Conservation (phyloP, 1,140 invertebrate species). For the Platorchestia sp. region DNA sequence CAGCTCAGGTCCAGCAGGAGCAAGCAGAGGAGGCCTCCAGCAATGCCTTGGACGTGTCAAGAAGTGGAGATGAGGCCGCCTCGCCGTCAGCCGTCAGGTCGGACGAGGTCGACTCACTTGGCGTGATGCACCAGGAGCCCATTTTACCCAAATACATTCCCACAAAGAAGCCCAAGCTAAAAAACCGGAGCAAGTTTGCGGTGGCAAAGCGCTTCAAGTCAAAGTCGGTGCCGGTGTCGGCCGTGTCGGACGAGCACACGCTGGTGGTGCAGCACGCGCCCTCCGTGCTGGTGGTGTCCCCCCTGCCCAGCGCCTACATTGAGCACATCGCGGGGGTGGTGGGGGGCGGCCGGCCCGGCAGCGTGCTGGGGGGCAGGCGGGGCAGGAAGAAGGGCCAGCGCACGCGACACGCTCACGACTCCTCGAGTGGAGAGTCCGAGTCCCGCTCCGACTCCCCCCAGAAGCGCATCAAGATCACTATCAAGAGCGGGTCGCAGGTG, state of each 20-base stretch:
- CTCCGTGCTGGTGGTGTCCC: slow-evolving; percentile 4
- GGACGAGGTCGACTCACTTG: neutral
- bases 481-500: slow-evolving; percentile 81
- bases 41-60: neutral
- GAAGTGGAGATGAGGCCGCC: neutral
- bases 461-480: slow-evolving; percentile 74
- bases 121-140: neutral
- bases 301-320: neutral
- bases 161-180: slow-evolving; percentile 23
- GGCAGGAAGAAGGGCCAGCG: slow-evolving; percentile 53
- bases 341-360: neutral
- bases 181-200: slow-evolving; percentile 17
- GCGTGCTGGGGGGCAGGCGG: slow-evolving; percentile 33
- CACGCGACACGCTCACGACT: slow-evolving; percentile 48
- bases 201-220: neutral
- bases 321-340: slow-evolving; percentile 13
- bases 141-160: neutral
- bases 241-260: neutral
- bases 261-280: neutral
- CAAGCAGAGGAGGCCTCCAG: neutral
- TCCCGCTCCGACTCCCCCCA: slow-evolving; percentile 37
- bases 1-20: neutral
- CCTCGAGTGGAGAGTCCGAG: slow-evolving; percentile 58
- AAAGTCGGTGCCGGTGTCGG: neutral
- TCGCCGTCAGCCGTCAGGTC: neutral